Evolutionary conservation across 2,888 invertebrate genomes (phyloP).

Genomic region (Physocephala rufipes): DNA sequence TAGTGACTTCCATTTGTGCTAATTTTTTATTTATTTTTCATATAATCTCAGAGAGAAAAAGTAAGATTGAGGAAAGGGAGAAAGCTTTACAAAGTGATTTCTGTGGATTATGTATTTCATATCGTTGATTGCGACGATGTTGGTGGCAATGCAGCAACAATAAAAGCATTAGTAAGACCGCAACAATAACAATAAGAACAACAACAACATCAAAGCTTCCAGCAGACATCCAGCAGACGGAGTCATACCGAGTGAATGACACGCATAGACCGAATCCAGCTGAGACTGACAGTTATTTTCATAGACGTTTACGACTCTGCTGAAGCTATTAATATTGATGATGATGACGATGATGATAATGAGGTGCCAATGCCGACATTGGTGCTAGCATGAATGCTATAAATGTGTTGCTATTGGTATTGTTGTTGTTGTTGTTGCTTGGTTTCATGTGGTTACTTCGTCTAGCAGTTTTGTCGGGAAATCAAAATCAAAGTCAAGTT

Average conservation of each 20-base stretch:
- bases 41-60: too few relatives aligned
- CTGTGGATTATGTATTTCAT: not conserved
- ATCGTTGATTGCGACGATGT: not conserved
- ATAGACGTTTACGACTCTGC: not conserved
- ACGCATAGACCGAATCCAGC: slow-evolving; percentile 23
- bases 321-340: not conserved
- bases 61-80: too few relatives aligned
- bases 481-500: slow-evolving; percentile 27
- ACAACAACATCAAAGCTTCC: not conserved
- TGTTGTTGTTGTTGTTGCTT: not conserved
- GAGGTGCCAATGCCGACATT: not conserved
- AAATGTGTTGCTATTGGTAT: not conserved
- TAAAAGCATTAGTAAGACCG: not conserved
- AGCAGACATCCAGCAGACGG: slow-evolving; percentile 26
- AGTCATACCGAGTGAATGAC: not conserved
- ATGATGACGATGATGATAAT: not conserved
- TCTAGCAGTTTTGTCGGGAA: not conserved
- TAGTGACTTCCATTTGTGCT: too few relatives aligned
- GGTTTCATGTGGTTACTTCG: not conserved
- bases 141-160: not conserved
- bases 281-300: not conserved
- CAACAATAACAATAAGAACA: not conserved
- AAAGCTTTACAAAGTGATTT: not conserved
- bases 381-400: too few relatives aligned
- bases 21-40: too few relatives aligned